Conservation (phyloP, 2,888 invertebrate genomes). For the Dasypogon diadema region DNA sequence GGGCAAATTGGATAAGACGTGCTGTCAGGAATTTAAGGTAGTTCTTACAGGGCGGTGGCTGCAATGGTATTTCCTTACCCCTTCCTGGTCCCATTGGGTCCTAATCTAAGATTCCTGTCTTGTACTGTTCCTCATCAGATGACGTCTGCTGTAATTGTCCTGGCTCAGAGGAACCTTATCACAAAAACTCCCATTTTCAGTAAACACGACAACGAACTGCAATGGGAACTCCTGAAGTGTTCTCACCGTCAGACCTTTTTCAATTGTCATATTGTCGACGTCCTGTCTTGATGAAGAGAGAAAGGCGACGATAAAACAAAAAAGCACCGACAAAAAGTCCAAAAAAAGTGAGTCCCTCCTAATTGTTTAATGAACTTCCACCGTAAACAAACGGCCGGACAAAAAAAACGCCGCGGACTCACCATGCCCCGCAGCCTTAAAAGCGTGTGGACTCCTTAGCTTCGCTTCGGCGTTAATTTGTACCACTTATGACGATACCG, state of each 20-base stretch:
- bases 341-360: slow-evolving; percentile 51
- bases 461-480: slow-evolving; percentile 43
- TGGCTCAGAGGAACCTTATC: neutral
- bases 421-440: neutral
- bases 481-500: slow-evolving; percentile 39
- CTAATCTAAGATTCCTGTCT: neutral
- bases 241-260: slow-evolving; percentile 37
- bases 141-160: neutral
- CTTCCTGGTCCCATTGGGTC: too few species aligned
- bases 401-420: slow-evolving; percentile 20
- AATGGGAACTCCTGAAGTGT: slow-evolving; percentile 5
- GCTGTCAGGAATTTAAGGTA: slow-evolving; percentile 20
- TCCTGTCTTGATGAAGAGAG: slow-evolving; percentile 30
- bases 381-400: slow-evolving; percentile 54
- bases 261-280: slow-evolving; percentile 42
- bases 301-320: slow-evolving; percentile 45
- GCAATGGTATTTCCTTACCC: too few species aligned
- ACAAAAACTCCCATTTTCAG: neutral
- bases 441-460: neutral
- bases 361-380: slow-evolving; percentile 57
- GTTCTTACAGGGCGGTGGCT: neutral
- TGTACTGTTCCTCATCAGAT: too few species aligned
- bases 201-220: neutral
- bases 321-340: slow-evolving; percentile 34
- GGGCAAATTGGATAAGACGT: slow-evolving; percentile 30